These are phyloP conservation scores for Ardeotis arabs DNA, from an alignment of 2,113 vertebrate genomes.

Conservation along the genomic window DNA sequence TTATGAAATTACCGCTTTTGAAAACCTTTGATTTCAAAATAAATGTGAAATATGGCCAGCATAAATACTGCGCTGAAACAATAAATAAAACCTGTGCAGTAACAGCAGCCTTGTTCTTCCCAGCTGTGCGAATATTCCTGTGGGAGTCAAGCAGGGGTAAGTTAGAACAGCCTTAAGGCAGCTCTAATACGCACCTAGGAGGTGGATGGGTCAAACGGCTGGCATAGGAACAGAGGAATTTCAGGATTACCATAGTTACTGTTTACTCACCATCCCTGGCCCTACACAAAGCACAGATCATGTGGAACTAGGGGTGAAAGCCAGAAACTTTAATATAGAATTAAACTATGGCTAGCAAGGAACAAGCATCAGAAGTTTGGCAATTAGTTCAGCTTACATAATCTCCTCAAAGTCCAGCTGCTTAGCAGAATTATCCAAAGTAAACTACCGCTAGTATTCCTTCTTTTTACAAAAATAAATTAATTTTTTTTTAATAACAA, in stretches of 20 bases:
- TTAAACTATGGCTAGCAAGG: conserved; percentile 18
- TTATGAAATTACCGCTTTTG: background rate
- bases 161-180: background rate
- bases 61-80: background rate
- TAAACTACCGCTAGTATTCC: background rate
- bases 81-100: background rate
- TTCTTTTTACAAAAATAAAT: background rate
- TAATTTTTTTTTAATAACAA: background rate
- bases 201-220: background rate
- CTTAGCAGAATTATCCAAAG: conserved; percentile 47
- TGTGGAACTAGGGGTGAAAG: background rate
- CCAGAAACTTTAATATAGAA: conserved; percentile 12
- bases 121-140: background rate
- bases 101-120: background rate
- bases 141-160: background rate
- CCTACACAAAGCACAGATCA: background rate
- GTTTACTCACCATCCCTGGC: conserved; percentile 5
- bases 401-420: conserved; percentile 39
- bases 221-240: background rate
- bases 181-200: background rate
- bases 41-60: background rate
- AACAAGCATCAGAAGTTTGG: conserved; percentile 34
- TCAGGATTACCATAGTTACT: conserved; percentile 30
- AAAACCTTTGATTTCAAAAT: conserved; percentile 24
- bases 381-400: conserved; percentile 38